phyloP scores from a whole-genome alignment of 2,113 vertebrate genomes.

The Oceanites oceanicus region DNA sequence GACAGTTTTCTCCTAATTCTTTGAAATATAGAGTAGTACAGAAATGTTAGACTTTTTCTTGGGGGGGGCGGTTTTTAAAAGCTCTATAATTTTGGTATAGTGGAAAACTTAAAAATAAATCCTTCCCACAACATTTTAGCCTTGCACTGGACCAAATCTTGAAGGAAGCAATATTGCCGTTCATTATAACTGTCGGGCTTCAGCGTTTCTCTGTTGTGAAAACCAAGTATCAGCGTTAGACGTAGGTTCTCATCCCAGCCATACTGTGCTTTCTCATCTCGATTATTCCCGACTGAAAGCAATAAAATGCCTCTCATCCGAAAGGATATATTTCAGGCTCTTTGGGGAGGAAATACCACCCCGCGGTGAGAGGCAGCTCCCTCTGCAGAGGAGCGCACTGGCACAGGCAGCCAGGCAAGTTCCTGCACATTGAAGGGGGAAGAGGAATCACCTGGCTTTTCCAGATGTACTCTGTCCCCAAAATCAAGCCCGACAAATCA shows the following conservation, averaged over 20 bases:
- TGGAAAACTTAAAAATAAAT: constrained; percentile 22
- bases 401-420: accelerated
- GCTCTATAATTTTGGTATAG: not conserved
- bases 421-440: accelerated
- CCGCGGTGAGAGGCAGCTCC: not conserved
- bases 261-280: not conserved
- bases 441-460: not conserved
- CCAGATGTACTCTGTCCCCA: not conserved
- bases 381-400: accelerated
- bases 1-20: not conserved
- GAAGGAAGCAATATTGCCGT: not conserved
- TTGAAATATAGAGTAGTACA: not conserved
- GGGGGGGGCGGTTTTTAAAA: not conserved
- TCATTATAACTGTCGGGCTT: not conserved
- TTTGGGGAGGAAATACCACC: not conserved
- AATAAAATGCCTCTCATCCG: not conserved
- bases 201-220: not conserved
- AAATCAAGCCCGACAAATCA: accelerated
- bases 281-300: not conserved
- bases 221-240: not conserved
- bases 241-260: not conserved
- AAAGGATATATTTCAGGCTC: not conserved
- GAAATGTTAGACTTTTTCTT: not conserved
- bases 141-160: not conserved
- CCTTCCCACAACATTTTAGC: not conserved